Evolutionary conservation across 64 coral and sea anemone genomes (phyloP).

Genomic region (Catalaphyllia jardinei): DNA sequence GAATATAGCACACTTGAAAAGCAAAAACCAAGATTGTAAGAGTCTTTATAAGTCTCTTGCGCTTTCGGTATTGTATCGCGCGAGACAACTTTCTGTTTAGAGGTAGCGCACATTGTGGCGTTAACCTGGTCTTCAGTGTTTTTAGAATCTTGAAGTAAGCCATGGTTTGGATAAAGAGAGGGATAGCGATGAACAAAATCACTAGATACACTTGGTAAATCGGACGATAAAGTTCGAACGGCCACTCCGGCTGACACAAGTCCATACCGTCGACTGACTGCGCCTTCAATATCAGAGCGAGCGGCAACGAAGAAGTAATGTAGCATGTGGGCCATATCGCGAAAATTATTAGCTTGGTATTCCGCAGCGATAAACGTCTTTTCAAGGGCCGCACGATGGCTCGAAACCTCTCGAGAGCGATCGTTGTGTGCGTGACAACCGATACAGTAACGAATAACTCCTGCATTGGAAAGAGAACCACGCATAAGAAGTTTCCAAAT

Average conservation of each 20-base stretch:
- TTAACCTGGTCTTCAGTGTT: conserved; percentile 24
- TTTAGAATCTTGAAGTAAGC: conserved; percentile 45
- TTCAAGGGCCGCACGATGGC: conserved; percentile 87
- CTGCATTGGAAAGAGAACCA: conserved; percentile 59
- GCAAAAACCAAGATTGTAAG: conserved; percentile 64
- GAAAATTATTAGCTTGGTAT: conserved; percentile 67
- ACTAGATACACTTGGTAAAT: conserved; percentile 55
- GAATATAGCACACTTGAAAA: conserved; percentile 85
- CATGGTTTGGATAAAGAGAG: conserved; percentile 32
- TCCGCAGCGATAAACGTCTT: conserved; percentile 53
- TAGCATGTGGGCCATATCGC: conserved; percentile 74
- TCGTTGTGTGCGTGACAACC: conserved; percentile 74
- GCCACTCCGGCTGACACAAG: background rate
- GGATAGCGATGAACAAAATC: conserved; percentile 42
- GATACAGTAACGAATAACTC: conserved; percentile 87
- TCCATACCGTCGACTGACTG: background rate
- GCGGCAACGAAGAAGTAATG: conserved; percentile 47
- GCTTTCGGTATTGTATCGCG: conserved; percentile 23
- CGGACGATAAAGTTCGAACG: conserved; percentile 47
- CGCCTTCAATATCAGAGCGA: conserved; percentile 16
- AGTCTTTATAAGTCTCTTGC: conserved; percentile 76
- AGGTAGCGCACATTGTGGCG: background rate
- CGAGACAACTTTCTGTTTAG: conserved; percentile 7
- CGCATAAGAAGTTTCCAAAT: conserved; percentile 68
- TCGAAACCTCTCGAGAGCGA: conserved; percentile 77